Conservation (phyloP, 2,113 vertebrate species). For the Ictalurus furcatus region DNA sequence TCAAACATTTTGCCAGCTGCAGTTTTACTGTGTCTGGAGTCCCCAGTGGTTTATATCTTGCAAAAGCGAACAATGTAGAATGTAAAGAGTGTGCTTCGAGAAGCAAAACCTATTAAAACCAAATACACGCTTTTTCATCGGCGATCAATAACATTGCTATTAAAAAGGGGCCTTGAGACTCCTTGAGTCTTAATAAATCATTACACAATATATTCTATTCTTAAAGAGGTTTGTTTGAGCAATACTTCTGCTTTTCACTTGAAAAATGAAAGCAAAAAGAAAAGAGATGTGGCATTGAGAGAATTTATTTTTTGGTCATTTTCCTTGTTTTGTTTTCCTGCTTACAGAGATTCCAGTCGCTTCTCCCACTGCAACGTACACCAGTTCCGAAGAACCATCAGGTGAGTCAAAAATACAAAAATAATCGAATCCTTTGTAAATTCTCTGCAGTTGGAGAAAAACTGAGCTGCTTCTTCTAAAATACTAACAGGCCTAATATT, state of each 20-base stretch:
- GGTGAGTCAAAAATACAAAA: constrained; percentile 69
- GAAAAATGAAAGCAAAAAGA: neutral
- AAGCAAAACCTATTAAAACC: constrained; percentile 46
- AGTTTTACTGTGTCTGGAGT: constrained; percentile 52
- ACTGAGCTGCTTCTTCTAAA: neutral
- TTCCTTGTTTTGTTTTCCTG: constrained; percentile 40
- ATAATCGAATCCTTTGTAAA: neutral
- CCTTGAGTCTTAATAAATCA: constrained; percentile 14
- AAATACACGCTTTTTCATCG: constrained; percentile 38
- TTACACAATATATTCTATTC: constrained; percentile 1
- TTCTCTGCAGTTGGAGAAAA: neutral
- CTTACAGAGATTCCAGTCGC: constrained; percentile 87
- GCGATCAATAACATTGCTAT: constrained; percentile 44
- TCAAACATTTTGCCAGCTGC: constrained; percentile 57
- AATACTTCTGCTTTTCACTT: neutral
- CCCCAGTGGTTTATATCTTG: constrained; percentile 48
- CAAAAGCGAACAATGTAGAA: constrained; percentile 46
- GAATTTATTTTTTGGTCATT: neutral
- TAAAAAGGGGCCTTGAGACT: constrained; percentile 17
- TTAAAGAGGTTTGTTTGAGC: neutral
- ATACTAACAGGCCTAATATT: neutral
- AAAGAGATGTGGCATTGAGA: neutral
- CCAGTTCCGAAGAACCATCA: constrained; percentile 88
- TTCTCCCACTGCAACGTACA: constrained; percentile 83
- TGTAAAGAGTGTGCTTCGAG: constrained; percentile 25